These are phyloP conservation scores for Drosophila navojoa DNA, from an alignment of 1,140 invertebrate species.

Conservation along the genomic window DNA sequence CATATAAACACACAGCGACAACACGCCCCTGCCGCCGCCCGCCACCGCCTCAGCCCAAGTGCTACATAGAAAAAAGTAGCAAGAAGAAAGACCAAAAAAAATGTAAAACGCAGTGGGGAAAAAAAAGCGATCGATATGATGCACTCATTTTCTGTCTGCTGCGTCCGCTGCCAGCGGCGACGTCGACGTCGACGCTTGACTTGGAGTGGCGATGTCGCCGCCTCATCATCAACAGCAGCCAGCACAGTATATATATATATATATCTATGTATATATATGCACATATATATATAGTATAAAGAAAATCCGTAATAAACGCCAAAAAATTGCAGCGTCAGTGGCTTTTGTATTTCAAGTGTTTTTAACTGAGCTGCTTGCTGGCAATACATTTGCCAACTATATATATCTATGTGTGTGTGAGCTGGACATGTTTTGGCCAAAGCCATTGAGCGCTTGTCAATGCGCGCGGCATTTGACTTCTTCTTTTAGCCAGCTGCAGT, in stretches of 20 bases:
- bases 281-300: not conserved
- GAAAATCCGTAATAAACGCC: constrained; percentile 80
- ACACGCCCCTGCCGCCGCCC: constrained; percentile 8
- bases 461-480: constrained; percentile 24
- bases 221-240: constrained; percentile 55
- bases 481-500: constrained; percentile 19
- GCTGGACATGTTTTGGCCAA: constrained; percentile 32
- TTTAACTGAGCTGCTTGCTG: constrained; percentile 36
- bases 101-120: constrained; percentile 77
- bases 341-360: constrained; percentile 77
- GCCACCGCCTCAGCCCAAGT: constrained; percentile 6
- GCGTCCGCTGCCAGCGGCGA: constrained; percentile 56
- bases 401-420: constrained; percentile 9
- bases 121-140: constrained; percentile 83
- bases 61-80: constrained; percentile 79
- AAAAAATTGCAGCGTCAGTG: constrained; percentile 82
- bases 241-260: constrained; percentile 26
- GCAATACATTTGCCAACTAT: constrained; percentile 18
- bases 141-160: constrained; percentile 84
- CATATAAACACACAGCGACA: constrained; percentile 64
- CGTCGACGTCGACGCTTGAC: constrained; percentile 44
- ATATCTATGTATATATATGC: constrained; percentile 10
- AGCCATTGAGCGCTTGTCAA: constrained; percentile 40
- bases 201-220: constrained; percentile 59
- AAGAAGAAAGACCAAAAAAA: constrained; percentile 78